Conservation (phyloP, 2,113 vertebrate species). For the Nipponia nippon region DNA sequence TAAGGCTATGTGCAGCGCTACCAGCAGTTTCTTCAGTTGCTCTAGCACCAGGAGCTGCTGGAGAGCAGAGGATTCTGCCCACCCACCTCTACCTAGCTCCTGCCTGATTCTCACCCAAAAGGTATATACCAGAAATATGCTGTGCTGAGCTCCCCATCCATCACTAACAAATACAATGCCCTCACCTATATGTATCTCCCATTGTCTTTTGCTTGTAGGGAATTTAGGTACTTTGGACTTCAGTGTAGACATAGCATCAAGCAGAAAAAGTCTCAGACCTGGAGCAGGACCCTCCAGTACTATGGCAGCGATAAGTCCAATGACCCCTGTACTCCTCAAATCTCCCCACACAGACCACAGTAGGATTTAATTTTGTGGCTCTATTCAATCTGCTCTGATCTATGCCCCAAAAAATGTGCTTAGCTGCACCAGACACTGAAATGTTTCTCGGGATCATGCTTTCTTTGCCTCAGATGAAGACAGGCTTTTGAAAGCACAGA, state of each 20-base stretch:
- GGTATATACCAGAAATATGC: neutral
- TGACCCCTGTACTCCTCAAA: neutral
- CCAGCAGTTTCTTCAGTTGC: neutral
- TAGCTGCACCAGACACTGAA: neutral
- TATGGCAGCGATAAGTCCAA: neutral
- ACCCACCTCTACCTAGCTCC: neutral
- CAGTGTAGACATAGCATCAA: neutral
- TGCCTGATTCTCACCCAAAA: neutral
- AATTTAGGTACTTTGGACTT: neutral
- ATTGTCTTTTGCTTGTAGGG: accelerated
- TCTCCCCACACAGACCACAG: neutral
- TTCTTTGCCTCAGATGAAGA: neutral
- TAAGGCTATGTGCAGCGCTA: neutral
- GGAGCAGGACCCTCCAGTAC: neutral
- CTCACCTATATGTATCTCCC: neutral
- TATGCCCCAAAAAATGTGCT: neutral
- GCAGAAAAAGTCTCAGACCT: neutral
- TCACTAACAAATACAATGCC: neutral
- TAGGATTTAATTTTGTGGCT: neutral
- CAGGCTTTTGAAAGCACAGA: neutral
- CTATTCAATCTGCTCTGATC: neutral
- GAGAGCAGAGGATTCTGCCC: neutral
- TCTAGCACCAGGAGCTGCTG: neutral
- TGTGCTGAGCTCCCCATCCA: neutral
- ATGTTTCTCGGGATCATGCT: neutral